Conservation (phyloP, 1,140 invertebrate species). For the Ceratoteleas bidentatus region DNA sequence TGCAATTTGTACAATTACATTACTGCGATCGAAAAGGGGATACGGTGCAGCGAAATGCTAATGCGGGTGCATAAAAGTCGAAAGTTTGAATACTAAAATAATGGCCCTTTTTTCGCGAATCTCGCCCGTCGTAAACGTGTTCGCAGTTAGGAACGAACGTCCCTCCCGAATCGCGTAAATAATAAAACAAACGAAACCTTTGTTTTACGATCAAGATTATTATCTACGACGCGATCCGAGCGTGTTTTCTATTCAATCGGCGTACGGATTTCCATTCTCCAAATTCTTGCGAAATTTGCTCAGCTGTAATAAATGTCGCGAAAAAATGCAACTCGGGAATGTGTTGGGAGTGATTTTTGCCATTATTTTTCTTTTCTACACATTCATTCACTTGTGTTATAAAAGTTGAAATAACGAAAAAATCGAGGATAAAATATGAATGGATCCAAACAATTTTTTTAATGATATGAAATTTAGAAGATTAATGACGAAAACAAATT, state of each 20-base stretch:
- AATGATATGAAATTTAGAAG: no score
- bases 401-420: no score
- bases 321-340: no score
- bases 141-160: background rate
- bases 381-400: no score
- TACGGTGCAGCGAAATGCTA: no score
- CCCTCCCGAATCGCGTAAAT: background rate
- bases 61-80: background rate
- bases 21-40: no score
- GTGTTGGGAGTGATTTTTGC: no score
- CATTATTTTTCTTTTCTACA: no score
- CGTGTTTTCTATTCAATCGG: background rate
- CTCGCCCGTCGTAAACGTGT: background rate
- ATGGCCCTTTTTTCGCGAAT: background rate
- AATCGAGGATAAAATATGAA: no score
- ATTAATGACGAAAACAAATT: no score
- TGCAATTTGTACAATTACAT: no score
- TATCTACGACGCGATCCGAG: background rate
- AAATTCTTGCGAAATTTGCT: background rate
- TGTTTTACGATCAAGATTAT: constrained; percentile 4
- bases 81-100: background rate
- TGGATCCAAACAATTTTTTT: no score
- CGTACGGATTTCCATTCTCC: constrained; percentile 1
- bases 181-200: constrained; percentile 3
- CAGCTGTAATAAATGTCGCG: background rate